Base-by-base conservation (phyloP, 2,797 vertebrate genomes). In the Gadopsis bispinosus region DNA sequence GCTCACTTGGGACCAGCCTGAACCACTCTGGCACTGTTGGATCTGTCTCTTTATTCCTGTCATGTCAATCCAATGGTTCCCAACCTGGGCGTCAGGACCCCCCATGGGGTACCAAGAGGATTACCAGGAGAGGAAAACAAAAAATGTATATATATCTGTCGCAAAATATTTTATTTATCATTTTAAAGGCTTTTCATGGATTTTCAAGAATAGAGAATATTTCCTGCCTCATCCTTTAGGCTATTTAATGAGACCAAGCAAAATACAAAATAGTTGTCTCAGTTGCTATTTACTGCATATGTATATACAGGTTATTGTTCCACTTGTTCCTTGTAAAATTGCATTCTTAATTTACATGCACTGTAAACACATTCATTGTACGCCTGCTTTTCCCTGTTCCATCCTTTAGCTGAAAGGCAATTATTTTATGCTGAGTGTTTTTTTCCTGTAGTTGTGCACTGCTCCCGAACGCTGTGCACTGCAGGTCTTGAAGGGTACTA, bases 401-500 rank as follows among this genome's bases (percentile, higher is more conserved):
- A 75, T 29, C 35, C 50, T 39, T 74, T 22, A 59, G 22, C 66
- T 56, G 41, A 50, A 17, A 58, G 39, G 20, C 3, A 51, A 45
- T 5, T 41, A 39, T 55, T 71, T 70, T 4, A 1, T 4, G 26
- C 33, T 62, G 26, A 51, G 4, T 67, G 2, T 67, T 39, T 68
- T 39, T 41, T 45, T 50, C 11, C 33, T 16, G 3, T 22, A 37
- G 67, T 45, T 59, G 20, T 67, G 45, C 92, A 86, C 93, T 93
- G 73, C 79, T 91, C 90, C 89, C 93, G 87, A 80, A 81, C 81
- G 83, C 89, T 80, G 37, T 90, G 87, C 91, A 87, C 91, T 88
- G 85, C 90, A 89, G 91, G 91, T 90, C 91, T 89, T 90, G 86
- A 92, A 95, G 92, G 89, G 85, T 83, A 90, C 93, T 96, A 96